A percentile compares a stretch with the other conserved stretches of the same genome.
Evolutionary conservation across 2,113 vertebrate species (phyloP).

Genomic region (Polypterus senegalus): DNA sequence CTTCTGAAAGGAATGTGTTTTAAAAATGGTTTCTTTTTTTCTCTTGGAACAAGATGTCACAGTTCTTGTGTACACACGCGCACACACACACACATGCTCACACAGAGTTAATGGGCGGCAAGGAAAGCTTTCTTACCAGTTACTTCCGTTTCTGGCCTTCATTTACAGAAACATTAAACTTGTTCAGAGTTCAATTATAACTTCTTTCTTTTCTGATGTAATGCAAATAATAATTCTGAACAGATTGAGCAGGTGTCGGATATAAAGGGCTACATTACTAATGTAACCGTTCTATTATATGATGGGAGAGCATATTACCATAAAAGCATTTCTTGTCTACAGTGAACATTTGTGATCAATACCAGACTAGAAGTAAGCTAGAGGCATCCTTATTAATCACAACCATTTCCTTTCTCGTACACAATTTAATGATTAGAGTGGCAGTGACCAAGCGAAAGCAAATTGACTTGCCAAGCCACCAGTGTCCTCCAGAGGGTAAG

Average conservation of each 20-base stretch:
- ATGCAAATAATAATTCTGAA: constrained; percentile 52
- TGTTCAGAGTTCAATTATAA: too few species aligned
- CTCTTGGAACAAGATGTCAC: not conserved
- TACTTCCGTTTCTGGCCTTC: too few species aligned
- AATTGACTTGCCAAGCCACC: constrained; percentile 6
- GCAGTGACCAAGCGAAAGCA: constrained; percentile 9
- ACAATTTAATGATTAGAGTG: constrained; percentile 11
- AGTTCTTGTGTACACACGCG: too few species aligned
- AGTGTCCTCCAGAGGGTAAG: constrained; percentile 1
- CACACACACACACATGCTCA: too few species aligned
- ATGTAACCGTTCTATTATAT: constrained; percentile 51
- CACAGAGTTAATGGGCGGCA: too few species aligned
- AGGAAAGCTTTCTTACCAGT: too few species aligned
- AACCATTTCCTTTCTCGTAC: constrained; percentile 6
- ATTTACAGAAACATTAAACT: too few species aligned
- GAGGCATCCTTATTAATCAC: constrained; percentile 29
- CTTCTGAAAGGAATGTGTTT: not conserved
- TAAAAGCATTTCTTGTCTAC: constrained; percentile 62
- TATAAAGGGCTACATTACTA: constrained; percentile 46
- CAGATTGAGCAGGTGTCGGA: constrained; percentile 56
- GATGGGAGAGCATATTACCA: constrained; percentile 51
- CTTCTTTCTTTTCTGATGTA: constrained; percentile 31
- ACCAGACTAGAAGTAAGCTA: constrained; percentile 45
- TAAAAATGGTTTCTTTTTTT: not conserved
- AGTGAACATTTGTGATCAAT: constrained; percentile 59